These are phyloP conservation scores for Philaethria dido DNA, from an alignment of 2,888 invertebrate species.

Conservation along the genomic window DNA sequence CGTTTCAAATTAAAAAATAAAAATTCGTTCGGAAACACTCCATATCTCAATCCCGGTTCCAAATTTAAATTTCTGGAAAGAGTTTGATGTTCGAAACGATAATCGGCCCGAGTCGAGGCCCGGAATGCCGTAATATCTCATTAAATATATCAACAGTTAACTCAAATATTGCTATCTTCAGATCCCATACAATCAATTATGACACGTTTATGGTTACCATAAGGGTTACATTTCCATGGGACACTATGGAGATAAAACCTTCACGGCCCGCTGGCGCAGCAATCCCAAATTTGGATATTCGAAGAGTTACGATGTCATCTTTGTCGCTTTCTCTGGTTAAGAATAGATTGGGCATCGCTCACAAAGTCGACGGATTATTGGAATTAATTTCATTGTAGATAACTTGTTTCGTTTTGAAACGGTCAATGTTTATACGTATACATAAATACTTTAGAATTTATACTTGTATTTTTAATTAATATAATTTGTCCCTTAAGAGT, in stretches of 20 bases:
- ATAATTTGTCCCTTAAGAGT: background rate
- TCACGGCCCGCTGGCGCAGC: slow-evolving; percentile 50
- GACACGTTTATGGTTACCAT: slow-evolving; percentile 51
- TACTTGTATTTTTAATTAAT: background rate
- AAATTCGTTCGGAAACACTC: slow-evolving; percentile 69
- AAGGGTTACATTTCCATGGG: slow-evolving; percentile 40
- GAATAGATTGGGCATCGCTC: slow-evolving; percentile 60
- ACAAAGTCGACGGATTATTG: slow-evolving; percentile 40
- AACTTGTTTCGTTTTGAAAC: slow-evolving; percentile 44
- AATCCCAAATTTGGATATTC: slow-evolving; percentile 73
- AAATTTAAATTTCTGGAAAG: slow-evolving; percentile 80
- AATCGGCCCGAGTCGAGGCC: slow-evolving; percentile 66
- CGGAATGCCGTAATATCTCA: slow-evolving; percentile 78
- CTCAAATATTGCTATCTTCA: slow-evolving; percentile 59
- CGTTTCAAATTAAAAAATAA: slow-evolving; percentile 74
- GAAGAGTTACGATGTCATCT: slow-evolving; percentile 76
- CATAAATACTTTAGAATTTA: background rate
- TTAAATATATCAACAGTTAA: slow-evolving; percentile 64
- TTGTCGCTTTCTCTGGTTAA: slow-evolving; percentile 64
- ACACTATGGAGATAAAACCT: slow-evolving; percentile 37
- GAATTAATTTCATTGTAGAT: slow-evolving; percentile 47
- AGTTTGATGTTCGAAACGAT: slow-evolving; percentile 76
- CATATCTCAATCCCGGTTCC: slow-evolving; percentile 75
- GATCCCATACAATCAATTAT: slow-evolving; percentile 53
- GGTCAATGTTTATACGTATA: background rate